Evolutionary conservation across 2,113 vertebrate species (phyloP), one percentile per base, ranked within the genome.

Genomic region (Antigone vipio): DNA sequence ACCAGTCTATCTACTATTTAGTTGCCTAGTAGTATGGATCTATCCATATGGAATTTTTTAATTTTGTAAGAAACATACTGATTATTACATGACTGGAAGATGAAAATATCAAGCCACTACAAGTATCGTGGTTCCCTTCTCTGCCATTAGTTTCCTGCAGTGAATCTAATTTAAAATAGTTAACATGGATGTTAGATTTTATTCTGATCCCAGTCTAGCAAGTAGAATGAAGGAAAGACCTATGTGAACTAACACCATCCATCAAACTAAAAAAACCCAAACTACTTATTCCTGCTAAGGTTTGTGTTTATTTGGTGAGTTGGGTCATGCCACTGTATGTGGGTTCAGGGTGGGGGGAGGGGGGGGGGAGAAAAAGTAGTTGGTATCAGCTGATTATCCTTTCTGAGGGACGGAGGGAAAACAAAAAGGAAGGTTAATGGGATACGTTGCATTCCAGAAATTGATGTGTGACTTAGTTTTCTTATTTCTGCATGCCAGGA

Each of bases 401-500:
- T 84, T 71, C 35, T 59, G 63, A 66, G 21, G 23, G 42, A 58
- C 34, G 85, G 53, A 60, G 10, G 19, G 6, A 59, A 63, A 87
- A 68, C 64, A 68, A 64, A 80, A 91, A 93, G 26, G 45, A 42
- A 64, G 84, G 22, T 14, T 42, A 94, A 67, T 32, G 94, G 88
- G 85, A 97, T 97, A 95, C 72, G 66, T 7, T 62, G 74, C 92
- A 93, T 98, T 98, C 97, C 93, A 91, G 92, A 98, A 97, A 92
- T 40, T 83, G 89, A 94, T 94, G 97, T 96, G 97, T 97, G 95
- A 75, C 88, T 97, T 94, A 63, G 40, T 85, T 84, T 98, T 90
- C 71, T 93, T 91, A 56, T 59, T 94, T 93, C 73, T 88, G 3
- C 9, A 38, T 81, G 78, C 88, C 93, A 97, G 63, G 77, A 97